Evolutionary conservation across 2,113 vertebrate genomes (phyloP).

Genomic region (Microcebus murinus): DNA sequence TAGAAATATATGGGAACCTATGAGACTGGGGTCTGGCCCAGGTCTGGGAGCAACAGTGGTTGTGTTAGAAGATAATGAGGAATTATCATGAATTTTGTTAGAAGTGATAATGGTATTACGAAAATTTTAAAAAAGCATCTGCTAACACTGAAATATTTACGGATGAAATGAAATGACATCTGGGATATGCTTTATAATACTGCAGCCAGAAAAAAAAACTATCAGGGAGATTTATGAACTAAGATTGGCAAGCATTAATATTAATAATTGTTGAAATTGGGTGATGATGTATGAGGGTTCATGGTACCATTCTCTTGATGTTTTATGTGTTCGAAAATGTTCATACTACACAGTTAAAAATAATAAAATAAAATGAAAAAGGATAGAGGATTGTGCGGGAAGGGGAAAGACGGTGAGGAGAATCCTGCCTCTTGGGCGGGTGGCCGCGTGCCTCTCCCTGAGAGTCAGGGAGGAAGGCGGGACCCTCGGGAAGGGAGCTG

Average conservation of each 20-base stretch:
- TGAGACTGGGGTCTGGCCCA: background rate
- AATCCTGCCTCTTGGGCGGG: background rate
- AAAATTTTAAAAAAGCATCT: constrained; percentile 48
- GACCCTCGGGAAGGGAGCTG: background rate
- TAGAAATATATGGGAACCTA: background rate
- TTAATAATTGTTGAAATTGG: constrained; percentile 23
- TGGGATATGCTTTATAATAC: constrained; percentile 48
- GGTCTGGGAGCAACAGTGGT: background rate
- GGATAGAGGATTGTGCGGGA: background rate
- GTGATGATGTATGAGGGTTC: constrained; percentile 17
- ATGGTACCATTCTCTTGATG: constrained; percentile 5
- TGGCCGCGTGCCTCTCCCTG: background rate
- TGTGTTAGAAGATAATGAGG: constrained; percentile 31
- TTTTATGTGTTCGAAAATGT: constrained; percentile 26
- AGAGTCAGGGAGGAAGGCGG: background rate
- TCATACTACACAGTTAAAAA: constrained; percentile 35
- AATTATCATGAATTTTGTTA: constrained; percentile 51
- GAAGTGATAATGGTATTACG: background rate
- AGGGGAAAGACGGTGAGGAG: background rate
- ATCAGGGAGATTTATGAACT: constrained; percentile 18
- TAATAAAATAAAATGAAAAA: constrained; percentile 48
- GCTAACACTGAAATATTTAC: constrained; percentile 51
- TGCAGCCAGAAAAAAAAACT: background rate
- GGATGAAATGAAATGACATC: constrained; percentile 26
- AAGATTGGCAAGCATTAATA: constrained; percentile 61